Percentiles rank a stretch among this genome's conserved stretches.
Evolutionary conservation across 2,113 vertebrate genomes (phyloP).

Genomic region (Nematolebias whitei): DNA sequence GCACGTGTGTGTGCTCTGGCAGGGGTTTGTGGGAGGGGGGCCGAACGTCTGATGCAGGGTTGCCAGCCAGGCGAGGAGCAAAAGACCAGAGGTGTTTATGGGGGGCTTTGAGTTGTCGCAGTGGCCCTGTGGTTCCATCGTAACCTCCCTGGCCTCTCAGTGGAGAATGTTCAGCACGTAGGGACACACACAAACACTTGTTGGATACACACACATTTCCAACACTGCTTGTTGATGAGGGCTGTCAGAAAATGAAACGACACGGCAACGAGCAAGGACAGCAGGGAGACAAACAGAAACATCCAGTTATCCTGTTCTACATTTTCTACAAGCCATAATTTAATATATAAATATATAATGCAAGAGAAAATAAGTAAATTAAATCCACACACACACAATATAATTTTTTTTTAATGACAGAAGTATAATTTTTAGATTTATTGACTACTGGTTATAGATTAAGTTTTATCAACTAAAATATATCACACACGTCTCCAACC

Average conservation of each 20-base stretch:
- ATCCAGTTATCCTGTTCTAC: constrained; percentile 25
- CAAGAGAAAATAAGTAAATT: too few relatives aligned
- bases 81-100: constrained; percentile 67
- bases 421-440: too few relatives aligned
- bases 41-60: constrained; percentile 76
- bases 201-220: constrained; percentile 39
- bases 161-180: constrained; percentile 52
- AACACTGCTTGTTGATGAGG: constrained; percentile 74
- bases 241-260: constrained; percentile 73
- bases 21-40: constrained; percentile 35
- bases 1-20: constrained; percentile 55
- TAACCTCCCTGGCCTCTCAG: constrained; percentile 59
- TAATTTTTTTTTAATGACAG: too few relatives aligned
- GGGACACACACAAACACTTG: constrained; percentile 31
- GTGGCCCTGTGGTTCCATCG: constrained; percentile 64
- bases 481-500: too few relatives aligned
- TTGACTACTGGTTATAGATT: too few relatives aligned
- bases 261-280: constrained; percentile 57
- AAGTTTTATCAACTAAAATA: too few relatives aligned
- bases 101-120: constrained; percentile 63
- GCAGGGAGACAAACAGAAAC: constrained; percentile 37
- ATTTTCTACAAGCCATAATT: not conserved
- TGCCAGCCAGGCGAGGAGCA: constrained; percentile 78
- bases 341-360: too few relatives aligned
- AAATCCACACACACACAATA: too few relatives aligned